Evolutionary conservation across 2,113 vertebrate genomes (phyloP).

Genomic region (Hemichromis elongatus): DNA sequence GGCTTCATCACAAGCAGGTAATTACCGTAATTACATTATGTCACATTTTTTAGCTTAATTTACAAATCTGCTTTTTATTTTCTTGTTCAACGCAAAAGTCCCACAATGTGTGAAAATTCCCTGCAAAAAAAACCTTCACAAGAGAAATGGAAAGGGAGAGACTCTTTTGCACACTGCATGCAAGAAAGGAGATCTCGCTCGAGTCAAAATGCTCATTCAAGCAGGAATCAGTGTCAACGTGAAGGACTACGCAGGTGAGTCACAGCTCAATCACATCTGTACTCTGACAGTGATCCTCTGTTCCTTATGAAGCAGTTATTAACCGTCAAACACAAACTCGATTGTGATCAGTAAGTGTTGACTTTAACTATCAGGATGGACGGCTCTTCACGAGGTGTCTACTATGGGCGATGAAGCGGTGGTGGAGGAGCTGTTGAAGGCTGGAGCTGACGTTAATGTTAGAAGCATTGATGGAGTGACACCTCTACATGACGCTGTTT

Average conservation of each 20-base stretch:
- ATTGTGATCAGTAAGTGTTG: neutral
- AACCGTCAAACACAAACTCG: neutral
- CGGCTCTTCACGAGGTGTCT: conserved; percentile 82
- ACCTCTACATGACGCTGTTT: conserved; percentile 80
- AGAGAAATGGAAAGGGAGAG: conserved; percentile 71
- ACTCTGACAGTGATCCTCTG: neutral
- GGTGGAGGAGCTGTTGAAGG: conserved; percentile 76
- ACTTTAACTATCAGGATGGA: conserved; percentile 74
- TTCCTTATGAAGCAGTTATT: neutral
- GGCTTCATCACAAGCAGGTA: neutral
- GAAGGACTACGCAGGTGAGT: conserved; percentile 79
- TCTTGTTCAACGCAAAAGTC: neutral
- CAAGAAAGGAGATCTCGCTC: conserved; percentile 68
- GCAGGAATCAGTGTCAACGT: conserved; percentile 77
- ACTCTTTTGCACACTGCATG: conserved; percentile 76
- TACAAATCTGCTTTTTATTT: neutral
- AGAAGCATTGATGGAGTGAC: conserved; percentile 68
- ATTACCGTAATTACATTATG: neutral
- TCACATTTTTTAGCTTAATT: neutral
- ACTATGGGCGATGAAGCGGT: conserved; percentile 58
- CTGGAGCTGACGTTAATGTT: conserved; percentile 77
- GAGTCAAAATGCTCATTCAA: conserved; percentile 73
- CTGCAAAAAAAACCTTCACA: conserved; percentile 10
- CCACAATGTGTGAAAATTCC: neutral
- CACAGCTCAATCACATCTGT: neutral